Evolutionary conservation across 1,140 invertebrate genomes (phyloP), one percentile per base, ranked within the genome.

Genomic region (Adelges cooleyi): DNA sequence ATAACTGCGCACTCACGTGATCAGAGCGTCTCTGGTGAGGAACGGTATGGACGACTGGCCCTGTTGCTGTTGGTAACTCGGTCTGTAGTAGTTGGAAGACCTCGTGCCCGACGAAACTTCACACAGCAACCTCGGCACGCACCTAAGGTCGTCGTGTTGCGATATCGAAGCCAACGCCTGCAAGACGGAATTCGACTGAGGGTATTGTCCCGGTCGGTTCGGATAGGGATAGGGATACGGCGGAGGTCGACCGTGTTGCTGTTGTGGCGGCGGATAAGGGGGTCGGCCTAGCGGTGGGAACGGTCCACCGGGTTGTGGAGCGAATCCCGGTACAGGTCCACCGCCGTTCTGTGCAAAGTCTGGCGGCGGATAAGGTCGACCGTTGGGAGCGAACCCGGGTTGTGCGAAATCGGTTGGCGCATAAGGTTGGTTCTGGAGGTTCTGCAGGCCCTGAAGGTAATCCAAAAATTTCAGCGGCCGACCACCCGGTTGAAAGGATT

Each of bases 41-140:
- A 83, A 77, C 22, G 81, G 79, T 62, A 82, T 44, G 1, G 71
- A 73, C 18, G 77, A 75, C 65, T 56, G 29, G 18, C 48, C 17
- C 15, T 68, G 53, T n/a, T 73, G 74, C 22, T 44, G 44, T 15
- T 67, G 68, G 54, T 59, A 50, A 75, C n/a, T 70, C 70, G 13
- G 79, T 79, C 17, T 81, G 78, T 59, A 22, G 20, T 62, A 62
- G 33, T 25, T 25, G 4, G 54, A 36, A 10, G 50, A 25, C 4
- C 70, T 79, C 75, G 44, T 80, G 5, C 82, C 82, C 11, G 81
- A 82, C 40, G 86, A 82, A 29, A 86, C 79, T 74, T 89, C 86
- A 71, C 87, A 89, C 46, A 90, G 77, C 67, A 90, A 77, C 73
- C 85, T 80, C 3, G 86, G 82, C 49, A 89, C 84, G 72, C 87